phyloP scores from a whole-genome alignment of 2,113 vertebrate species.

The Marmota flaviventris region DNA sequence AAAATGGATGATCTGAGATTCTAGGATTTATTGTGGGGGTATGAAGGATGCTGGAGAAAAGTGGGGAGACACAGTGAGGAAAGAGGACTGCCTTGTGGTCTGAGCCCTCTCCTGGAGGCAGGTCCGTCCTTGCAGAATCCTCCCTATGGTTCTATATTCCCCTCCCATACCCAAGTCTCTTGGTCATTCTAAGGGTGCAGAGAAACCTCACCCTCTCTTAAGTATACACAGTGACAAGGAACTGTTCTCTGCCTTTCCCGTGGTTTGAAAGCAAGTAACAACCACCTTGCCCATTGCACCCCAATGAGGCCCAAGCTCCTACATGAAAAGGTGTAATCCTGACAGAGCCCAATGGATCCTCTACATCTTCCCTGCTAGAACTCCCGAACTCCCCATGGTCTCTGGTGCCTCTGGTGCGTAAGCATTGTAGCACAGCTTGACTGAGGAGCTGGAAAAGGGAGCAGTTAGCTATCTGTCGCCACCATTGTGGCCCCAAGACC shows the following conservation, averaged over 20 bases:
- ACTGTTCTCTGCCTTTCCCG: not conserved
- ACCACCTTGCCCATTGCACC: not conserved
- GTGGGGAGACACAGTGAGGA: not conserved
- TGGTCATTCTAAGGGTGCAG: not conserved
- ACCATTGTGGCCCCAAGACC: not conserved
- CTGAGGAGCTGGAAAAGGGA: not conserved
- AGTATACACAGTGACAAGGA: not conserved
- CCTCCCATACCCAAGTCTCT: not conserved
- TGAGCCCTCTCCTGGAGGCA: not conserved
- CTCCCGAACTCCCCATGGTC: not conserved
- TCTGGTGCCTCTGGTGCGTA: not conserved
- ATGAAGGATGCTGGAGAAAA: not conserved
- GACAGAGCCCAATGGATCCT: fast-evolving
- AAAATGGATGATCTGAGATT: not conserved
- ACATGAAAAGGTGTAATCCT: too few species aligned
- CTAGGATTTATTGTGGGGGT: not conserved
- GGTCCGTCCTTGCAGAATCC: not conserved
- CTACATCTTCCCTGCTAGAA: not conserved
- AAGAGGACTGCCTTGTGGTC: not conserved
- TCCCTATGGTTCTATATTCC: not conserved
- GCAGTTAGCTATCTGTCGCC: not conserved
- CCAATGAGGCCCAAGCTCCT: fast-evolving
- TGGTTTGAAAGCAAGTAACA: not conserved
- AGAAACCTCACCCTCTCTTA: not conserved
- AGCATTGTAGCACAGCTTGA: fast-evolving